phyloP scores from a whole-genome alignment of 92 coral and sea anemone species.

The Actinostola sp. region DNA sequence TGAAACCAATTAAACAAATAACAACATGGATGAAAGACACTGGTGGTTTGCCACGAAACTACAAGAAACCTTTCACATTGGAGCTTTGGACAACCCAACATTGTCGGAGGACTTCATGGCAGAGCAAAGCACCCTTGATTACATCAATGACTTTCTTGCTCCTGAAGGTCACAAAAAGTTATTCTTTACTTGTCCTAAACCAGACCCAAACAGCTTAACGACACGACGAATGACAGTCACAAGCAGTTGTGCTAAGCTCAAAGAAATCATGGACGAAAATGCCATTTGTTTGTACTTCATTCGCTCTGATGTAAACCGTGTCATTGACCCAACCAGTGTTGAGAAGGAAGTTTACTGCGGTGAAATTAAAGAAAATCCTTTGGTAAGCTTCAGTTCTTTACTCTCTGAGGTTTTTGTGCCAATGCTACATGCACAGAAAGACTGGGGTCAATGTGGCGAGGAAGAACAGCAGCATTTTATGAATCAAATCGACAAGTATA shows the following conservation, averaged over 20 bases:
- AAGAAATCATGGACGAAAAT: conserved; percentile 95
- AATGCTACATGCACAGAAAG: conserved; percentile 85
- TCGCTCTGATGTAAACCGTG: conserved; percentile 96
- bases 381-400: conserved; percentile 85
- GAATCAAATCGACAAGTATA: conserved; percentile 86
- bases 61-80: conserved; percentile 97
- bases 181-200: conserved; percentile 95
- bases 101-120: conserved; percentile 99
- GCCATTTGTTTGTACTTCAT: conserved; percentile 96
- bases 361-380: conserved; percentile 95
- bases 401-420: conserved; percentile 90
- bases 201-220: conserved; percentile 77
- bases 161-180: conserved; percentile 95
- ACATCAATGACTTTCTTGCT: conserved; percentile 96
- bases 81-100: conserved; percentile 98
- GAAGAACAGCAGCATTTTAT: conserved; percentile 86
- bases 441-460: conserved; percentile 86
- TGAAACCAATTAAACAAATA: background rate
- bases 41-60: conserved; percentile 99
- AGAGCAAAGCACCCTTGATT: conserved; percentile 91
- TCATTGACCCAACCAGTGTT: conserved; percentile 94
- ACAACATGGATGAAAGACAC: conserved; percentile 94
- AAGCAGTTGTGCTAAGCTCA: conserved; percentile 93
- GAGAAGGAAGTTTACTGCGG: conserved; percentile 99
- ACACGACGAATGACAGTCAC: conserved; percentile 87